Evolutionary conservation across 2,113 vertebrate genomes (phyloP).

Genomic region (Rattus norvegicus): DNA sequence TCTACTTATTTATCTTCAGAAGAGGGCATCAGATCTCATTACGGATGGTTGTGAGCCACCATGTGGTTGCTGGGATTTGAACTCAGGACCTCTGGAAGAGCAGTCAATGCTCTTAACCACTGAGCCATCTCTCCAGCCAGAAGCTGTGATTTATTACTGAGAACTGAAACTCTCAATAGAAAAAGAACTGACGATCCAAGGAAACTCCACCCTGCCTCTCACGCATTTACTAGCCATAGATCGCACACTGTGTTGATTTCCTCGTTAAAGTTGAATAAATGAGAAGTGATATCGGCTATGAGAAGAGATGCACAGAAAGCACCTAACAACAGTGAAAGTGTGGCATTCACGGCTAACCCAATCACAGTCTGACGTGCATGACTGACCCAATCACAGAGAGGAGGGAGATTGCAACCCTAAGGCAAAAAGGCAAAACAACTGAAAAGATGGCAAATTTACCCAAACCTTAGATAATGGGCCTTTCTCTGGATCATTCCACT

Average conservation of each 20-base stretch:
- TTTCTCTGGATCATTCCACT: neutral
- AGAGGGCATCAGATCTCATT: too few species aligned
- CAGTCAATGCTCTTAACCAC: too few species aligned
- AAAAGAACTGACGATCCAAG: neutral
- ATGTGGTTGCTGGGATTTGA: too few species aligned
- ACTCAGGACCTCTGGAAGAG: too few species aligned
- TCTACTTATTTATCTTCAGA: too few species aligned
- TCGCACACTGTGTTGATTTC: constrained; percentile 12
- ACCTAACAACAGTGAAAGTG: neutral
- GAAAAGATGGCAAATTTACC: neutral
- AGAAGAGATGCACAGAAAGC: neutral
- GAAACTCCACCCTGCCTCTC: neutral
- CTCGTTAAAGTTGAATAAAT: neutral
- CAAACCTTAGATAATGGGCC: constrained; percentile 14
- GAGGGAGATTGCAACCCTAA: neutral
- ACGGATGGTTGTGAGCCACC: too few species aligned
- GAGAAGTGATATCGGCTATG: neutral
- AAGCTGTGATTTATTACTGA: constrained; percentile 20
- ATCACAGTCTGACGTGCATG: too few species aligned
- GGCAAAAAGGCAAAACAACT: neutral
- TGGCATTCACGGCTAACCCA: neutral
- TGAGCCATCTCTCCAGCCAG: too few species aligned
- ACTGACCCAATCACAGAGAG: neutral
- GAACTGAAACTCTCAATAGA: neutral
- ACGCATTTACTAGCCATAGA: neutral